Conservation (phyloP, 1,140 invertebrate species). For the Trinorchestia longiramus region DNA sequence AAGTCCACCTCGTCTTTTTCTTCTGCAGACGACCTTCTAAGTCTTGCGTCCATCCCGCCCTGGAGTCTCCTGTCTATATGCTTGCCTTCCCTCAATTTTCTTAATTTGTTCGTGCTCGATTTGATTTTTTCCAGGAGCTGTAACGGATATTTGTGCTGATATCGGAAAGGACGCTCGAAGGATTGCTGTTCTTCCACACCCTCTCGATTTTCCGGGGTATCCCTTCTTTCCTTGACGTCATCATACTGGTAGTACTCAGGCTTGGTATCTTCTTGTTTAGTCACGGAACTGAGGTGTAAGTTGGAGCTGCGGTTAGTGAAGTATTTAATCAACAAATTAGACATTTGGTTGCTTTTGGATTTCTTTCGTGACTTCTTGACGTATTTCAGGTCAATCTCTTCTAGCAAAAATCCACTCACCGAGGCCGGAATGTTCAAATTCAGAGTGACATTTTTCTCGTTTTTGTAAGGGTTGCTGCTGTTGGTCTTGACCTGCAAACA, state of each 20-base stretch:
- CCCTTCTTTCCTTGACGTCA: slow-evolving; percentile 15
- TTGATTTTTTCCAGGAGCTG: slow-evolving; percentile 24
- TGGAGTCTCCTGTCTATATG: background rate
- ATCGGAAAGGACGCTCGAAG: slow-evolving; percentile 22
- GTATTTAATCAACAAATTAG: slow-evolving; percentile 25
- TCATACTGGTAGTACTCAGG: background rate
- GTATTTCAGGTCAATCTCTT: slow-evolving; percentile 36
- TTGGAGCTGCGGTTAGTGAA: slow-evolving; percentile 35
- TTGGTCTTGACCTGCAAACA: slow-evolving; percentile 13
- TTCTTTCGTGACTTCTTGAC: slow-evolving; percentile 31
- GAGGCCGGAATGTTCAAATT: slow-evolving; percentile 45
- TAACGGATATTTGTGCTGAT: slow-evolving; percentile 26
- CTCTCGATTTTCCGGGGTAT: slow-evolving; percentile 11
- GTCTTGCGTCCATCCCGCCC: background rate
- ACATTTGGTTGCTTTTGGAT: slow-evolving; percentile 23
- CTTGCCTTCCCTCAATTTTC: background rate
- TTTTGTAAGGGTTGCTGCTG: slow-evolving; percentile 43
- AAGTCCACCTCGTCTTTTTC: background rate
- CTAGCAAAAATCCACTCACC: slow-evolving; percentile 1
- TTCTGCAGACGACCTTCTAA: slow-evolving; percentile 14
- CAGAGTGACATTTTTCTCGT: slow-evolving; percentile 47
- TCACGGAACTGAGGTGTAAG: slow-evolving; percentile 24
- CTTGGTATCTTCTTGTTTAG: background rate
- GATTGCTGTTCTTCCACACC: background rate
- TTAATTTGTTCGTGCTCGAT: background rate